These are phyloP conservation scores for Diachrysia chrysitis DNA, from an alignment of 2,888 invertebrate species.

Conservation along the genomic window DNA sequence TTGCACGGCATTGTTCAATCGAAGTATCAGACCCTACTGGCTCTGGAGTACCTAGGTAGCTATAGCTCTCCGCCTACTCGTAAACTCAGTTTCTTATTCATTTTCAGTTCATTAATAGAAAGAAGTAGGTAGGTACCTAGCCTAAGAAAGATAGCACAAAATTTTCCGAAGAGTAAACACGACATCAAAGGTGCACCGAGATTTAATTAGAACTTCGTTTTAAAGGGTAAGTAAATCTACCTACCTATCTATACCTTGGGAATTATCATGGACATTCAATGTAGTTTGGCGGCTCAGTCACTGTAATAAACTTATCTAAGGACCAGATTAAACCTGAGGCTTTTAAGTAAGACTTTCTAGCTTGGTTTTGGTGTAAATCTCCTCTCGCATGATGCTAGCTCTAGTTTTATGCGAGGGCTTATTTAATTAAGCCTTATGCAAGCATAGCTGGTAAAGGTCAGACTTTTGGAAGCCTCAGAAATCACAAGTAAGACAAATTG, in stretches of 20 bases:
- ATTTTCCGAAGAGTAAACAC: neutral
- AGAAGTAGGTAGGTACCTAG: neutral
- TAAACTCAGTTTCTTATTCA: neutral
- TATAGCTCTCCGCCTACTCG: neutral
- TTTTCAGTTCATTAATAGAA: neutral
- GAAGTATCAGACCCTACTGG: neutral
- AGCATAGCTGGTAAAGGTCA: neutral
- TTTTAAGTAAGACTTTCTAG: neutral
- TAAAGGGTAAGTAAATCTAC: neutral
- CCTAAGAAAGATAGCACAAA: neutral
- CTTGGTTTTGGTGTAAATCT: neutral
- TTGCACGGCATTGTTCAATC: constrained; percentile 44
- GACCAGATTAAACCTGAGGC: neutral
- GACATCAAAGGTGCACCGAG: neutral
- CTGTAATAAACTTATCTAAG: neutral
- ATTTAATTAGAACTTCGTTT: neutral
- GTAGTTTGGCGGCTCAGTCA: neutral
- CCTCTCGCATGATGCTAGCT: neutral
- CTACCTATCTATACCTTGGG: neutral
- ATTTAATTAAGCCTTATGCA: neutral
- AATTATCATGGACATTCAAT: neutral
- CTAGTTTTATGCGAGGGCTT: neutral
- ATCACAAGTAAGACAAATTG: neutral
- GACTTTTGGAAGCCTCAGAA: neutral
- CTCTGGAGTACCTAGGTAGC: constrained; percentile 1